Percentiles rank a stretch among this genome's conserved stretches.
Conservation (phyloP, 1,140 invertebrate species). For the Aradophagus sp. region DNA sequence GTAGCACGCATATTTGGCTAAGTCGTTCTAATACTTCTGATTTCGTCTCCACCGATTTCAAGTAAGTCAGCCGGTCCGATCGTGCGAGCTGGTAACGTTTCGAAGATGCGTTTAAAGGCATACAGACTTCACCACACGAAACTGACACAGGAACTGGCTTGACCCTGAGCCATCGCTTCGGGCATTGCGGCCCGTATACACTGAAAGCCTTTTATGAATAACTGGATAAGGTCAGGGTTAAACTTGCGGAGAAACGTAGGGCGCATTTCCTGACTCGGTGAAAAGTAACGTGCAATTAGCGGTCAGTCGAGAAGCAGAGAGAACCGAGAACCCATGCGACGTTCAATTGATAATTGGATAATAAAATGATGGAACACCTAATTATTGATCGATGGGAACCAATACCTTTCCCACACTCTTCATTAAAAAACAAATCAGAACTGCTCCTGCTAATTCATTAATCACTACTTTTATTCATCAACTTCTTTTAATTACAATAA, state of each 20-base stretch:
- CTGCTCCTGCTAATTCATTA: too few species aligned
- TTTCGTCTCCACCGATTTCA: too few species aligned
- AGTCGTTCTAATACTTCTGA: constrained; percentile 21
- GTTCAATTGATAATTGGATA: constrained; percentile 17
- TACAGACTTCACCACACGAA: constrained; percentile 10
- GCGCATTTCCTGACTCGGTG: constrained; percentile 21
- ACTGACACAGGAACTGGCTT: constrained; percentile 53
- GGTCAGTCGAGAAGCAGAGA: constrained; percentile 6
- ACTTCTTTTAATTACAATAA: too few species aligned
- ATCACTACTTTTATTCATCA: too few species aligned
- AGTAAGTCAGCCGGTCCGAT: neutral
- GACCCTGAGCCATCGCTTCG: constrained; percentile 63
- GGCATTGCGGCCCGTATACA: constrained; percentile 39
- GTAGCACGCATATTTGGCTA: neutral
- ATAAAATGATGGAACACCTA: constrained; percentile 8
- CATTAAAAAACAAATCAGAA: too few species aligned
- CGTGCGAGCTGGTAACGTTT: neutral
- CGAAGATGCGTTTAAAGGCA: constrained; percentile 10
- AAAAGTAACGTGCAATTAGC: constrained; percentile 39
- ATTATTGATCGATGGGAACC: neutral
- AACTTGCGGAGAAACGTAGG: constrained; percentile 32
- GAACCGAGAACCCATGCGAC: constrained; percentile 2
- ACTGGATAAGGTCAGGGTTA: constrained; percentile 63
- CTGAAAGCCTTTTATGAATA: constrained; percentile 51
- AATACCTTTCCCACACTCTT: too few species aligned